Base-by-base conservation (phyloP, 2,113 vertebrate genomes). In the Grammomys dolichurus region DNA sequence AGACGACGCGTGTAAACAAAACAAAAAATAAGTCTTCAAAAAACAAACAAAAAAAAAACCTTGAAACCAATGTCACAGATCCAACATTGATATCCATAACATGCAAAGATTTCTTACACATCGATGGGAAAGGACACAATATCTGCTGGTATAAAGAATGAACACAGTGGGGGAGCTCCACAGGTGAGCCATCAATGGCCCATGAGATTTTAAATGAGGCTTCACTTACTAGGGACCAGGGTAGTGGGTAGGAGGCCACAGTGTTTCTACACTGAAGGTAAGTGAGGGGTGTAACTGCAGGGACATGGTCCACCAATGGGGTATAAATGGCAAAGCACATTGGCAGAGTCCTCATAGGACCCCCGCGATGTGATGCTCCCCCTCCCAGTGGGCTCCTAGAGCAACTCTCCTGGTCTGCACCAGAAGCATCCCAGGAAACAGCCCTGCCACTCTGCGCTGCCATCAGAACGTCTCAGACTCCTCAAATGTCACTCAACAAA, bases 361-460 rank as follows among this genome's bases (percentile, higher is more conserved):
- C 12, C 65, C 17, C 14, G 6, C 4, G 26, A 31, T 31, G 26
- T n/a, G 75, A 48, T 22, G 14, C 0, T 31, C 43, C n/a, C 46
- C 26, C 14, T 13, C 56, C 43, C 43, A 6, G 40, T 26, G 3
- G 20, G 3, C 16, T 10, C 3, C 28, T 51, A 28, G 36, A 43
- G 43, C 14, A 33, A 0, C 12, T 24, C 48, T 5, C 14, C 4
- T 2, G 0, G 0, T 16, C 11, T 43, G 5, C 82, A 0, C 43
- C 46, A 10, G 7, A 22, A 0, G 1, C 3, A 7, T 20, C 72
- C 36, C n/a, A 2, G 31, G 16, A 22, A 46, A 0, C 11, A 7
- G 19, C 8, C 1, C n/a, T 0, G 7, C 20, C 6, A 11, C 5
- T 0, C 2, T 0, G 11, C 1, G 7, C n/a, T 26, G 26, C 63